These are phyloP conservation scores for Siniperca obscura DNA, from an alignment of 2,797 vertebrate genomes.

Conservation along the genomic window DNA sequence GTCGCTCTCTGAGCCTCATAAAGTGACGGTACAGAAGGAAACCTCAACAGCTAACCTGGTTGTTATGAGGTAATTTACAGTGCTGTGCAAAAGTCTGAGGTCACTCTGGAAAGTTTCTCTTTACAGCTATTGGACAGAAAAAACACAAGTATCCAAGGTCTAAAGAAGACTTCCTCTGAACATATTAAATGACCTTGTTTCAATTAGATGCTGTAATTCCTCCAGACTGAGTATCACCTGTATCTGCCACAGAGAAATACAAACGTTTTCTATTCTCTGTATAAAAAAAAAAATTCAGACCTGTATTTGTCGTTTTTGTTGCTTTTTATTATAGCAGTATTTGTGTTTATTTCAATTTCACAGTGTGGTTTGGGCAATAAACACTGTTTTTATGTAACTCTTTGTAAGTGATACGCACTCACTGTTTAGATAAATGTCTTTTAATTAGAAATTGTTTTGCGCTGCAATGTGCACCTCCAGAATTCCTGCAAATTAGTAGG, in stretches of 20 bases:
- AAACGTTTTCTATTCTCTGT: neutral
- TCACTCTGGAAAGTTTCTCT: constrained; percentile 39
- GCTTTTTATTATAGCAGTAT: neutral
- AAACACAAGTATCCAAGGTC: constrained; percentile 10
- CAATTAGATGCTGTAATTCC: constrained; percentile 27
- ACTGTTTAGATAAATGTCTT: constrained; percentile 45
- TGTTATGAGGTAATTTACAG: constrained; percentile 62
- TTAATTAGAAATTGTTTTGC: constrained; percentile 31
- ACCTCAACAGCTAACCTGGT: constrained; percentile 37
- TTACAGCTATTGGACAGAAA: constrained; percentile 12
- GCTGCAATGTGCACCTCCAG: neutral
- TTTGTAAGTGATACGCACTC: neutral
- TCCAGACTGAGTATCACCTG: constrained; percentile 11
- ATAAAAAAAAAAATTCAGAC: neutral
- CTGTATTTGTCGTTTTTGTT: constrained; percentile 1
- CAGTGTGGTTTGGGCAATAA: constrained; percentile 15
- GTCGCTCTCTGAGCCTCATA: neutral
- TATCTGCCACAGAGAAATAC: neutral
- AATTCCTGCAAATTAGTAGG: constrained; percentile 36
- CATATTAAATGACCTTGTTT: constrained; percentile 4
- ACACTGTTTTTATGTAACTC: constrained; percentile 16
- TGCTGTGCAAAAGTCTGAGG: constrained; percentile 40
- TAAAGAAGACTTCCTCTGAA: constrained; percentile 23
- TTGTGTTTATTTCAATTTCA: constrained; percentile 17
- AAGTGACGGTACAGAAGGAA: constrained; percentile 30